These are phyloP conservation scores for Grantiella picta DNA, from an alignment of 2,113 vertebrate species.

Conservation along the genomic window DNA sequence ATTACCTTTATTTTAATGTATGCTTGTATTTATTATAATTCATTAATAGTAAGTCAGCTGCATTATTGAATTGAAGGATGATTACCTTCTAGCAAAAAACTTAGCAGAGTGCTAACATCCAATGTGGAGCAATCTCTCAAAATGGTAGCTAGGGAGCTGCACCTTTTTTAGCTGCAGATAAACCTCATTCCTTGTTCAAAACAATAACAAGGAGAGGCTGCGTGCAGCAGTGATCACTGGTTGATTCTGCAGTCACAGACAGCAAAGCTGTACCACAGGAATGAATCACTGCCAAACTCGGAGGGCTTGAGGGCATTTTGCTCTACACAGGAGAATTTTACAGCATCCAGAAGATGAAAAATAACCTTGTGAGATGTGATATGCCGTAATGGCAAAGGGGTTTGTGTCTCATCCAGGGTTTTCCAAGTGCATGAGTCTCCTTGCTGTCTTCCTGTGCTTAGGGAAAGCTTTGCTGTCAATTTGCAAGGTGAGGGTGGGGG, in stretches of 20 bases:
- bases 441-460: background rate
- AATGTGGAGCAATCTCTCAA: background rate
- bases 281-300: background rate
- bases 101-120: background rate
- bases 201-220: background rate
- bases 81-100: background rate
- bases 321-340: background rate
- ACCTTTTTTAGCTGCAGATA: background rate
- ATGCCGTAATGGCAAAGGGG: background rate
- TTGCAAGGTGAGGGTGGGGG: background rate
- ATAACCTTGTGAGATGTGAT: background rate
- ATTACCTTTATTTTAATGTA: background rate
- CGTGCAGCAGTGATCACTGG: background rate
- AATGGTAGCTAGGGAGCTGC: background rate
- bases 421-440: background rate
- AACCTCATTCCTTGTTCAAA: background rate
- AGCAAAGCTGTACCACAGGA: background rate
- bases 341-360: conserved; percentile 12
- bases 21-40: background rate
- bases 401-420: background rate
- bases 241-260: background rate
- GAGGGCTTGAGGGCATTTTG: background rate
- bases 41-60: background rate
- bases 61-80: background rate
- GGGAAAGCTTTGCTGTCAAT: background rate